These are phyloP conservation scores for Cantharis nigra DNA, from an alignment of 2,888 invertebrate species.

Conservation along the genomic window DNA sequence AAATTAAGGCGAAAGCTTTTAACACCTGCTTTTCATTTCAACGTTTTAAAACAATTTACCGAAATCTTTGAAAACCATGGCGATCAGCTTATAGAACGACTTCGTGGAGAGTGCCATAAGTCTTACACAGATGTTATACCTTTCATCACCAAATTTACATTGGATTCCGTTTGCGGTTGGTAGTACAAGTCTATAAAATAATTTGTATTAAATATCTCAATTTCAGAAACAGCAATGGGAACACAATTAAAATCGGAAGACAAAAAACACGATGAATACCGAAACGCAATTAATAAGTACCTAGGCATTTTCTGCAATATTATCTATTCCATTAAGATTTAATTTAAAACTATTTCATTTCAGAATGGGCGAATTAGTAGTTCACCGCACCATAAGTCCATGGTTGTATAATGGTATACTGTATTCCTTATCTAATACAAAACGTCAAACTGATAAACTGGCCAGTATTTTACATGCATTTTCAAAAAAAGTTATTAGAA, in stretches of 20 bases:
- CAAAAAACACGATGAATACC: constrained; percentile 58
- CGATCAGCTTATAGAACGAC: constrained; percentile 38
- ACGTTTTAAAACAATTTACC: constrained; percentile 49
- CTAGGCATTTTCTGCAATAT: constrained; percentile 32
- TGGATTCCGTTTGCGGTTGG: constrained; percentile 58
- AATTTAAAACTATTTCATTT: background rate
- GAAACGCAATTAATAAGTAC: constrained; percentile 57
- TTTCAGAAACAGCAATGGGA: constrained; percentile 20
- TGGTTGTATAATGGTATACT: too few species aligned
- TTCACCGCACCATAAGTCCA: too few species aligned
- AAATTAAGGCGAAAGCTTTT: constrained; percentile 51
- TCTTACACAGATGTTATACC: constrained; percentile 53
- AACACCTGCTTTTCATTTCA: constrained; percentile 55
- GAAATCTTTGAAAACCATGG: constrained; percentile 48
- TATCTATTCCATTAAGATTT: constrained; percentile 44
- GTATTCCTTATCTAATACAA: too few species aligned
- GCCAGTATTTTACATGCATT: too few species aligned
- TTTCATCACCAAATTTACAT: constrained; percentile 57
- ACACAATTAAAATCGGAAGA: constrained; percentile 65
- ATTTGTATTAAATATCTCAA: background rate
- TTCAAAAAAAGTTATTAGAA: too few species aligned
- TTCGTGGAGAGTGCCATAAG: constrained; percentile 39
- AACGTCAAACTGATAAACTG: too few species aligned
- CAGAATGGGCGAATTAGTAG: constrained; percentile 31
- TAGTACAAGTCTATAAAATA: constrained; percentile 24